Percentiles rank a stretch among this genome's conserved stretches.
Evolutionary conservation across 2,797 vertebrate genomes (phyloP).

Genomic region (Falco columbarius): DNA sequence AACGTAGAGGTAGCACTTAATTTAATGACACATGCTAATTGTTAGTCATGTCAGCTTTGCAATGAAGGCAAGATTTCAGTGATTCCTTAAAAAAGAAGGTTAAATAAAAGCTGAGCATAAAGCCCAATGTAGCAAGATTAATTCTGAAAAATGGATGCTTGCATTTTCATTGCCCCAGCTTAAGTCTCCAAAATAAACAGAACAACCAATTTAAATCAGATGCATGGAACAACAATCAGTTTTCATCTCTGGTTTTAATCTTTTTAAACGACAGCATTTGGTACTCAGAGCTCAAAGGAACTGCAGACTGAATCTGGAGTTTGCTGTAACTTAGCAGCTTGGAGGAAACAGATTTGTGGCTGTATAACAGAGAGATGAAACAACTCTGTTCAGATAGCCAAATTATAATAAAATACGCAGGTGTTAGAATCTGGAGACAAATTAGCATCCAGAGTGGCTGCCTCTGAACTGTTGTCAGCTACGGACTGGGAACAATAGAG

Average conservation of each 20-base stretch:
- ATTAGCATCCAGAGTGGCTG: slow-evolving; percentile 52
- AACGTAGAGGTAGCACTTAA: background rate
- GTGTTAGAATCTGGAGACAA: slow-evolving; percentile 23
- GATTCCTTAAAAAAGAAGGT: background rate
- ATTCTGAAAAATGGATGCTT: slow-evolving; percentile 12
- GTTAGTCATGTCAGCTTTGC: background rate
- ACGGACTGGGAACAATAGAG: background rate
- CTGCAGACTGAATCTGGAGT: slow-evolving; percentile 22
- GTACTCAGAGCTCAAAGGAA: slow-evolving; percentile 54
- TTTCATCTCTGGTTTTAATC: slow-evolving; percentile 68
- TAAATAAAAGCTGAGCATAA: slow-evolving; percentile 2
- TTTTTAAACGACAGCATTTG: slow-evolving; percentile 29
- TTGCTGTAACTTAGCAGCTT: slow-evolving; percentile 33
- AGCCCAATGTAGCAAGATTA: background rate
- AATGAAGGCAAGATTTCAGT: background rate
- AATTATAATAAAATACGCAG: slow-evolving; percentile 41
- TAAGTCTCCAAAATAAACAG: slow-evolving; percentile 52
- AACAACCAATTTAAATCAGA: slow-evolving; percentile 69
- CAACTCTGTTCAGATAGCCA: slow-evolving; percentile 26
- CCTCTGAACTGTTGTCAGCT: slow-evolving; percentile 50
- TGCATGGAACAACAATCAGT: slow-evolving; percentile 32
- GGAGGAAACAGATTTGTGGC: slow-evolving; percentile 40
- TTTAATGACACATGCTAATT: background rate
- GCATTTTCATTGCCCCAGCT: slow-evolving; percentile 4
- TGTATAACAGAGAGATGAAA: slow-evolving; percentile 61